phyloP scores from a whole-genome alignment of 2,113 vertebrate species.

The Baryphthengus martii region DNA sequence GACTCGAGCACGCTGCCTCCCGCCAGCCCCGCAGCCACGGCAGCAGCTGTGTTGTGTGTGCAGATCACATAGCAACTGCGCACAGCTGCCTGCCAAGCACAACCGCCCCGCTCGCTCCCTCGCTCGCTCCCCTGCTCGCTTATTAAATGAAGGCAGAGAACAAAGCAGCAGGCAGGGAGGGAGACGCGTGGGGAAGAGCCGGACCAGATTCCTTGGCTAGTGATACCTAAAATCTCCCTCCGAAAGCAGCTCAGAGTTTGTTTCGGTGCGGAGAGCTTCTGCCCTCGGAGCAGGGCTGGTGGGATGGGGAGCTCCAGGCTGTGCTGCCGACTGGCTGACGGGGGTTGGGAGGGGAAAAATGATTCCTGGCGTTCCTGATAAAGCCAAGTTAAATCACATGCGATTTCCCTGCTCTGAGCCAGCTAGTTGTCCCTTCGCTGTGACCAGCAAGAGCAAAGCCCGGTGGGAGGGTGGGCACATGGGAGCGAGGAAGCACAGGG shows the following conservation, averaged over 20 bases:
- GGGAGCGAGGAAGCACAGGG: background rate
- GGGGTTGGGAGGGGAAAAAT: background rate
- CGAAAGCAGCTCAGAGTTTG: background rate
- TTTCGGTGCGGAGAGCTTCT: rapidly evolving
- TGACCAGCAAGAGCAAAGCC: background rate
- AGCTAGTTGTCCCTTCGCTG: background rate
- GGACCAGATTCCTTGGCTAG: background rate
- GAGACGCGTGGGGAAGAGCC: background rate
- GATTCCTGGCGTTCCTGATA: background rate
- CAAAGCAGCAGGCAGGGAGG: background rate
- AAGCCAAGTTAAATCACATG: rapidly evolving
- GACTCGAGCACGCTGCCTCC: background rate
- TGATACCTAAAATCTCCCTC: background rate
- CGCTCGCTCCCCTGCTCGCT: background rate
- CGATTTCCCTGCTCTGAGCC: background rate
- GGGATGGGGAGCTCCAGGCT: background rate
- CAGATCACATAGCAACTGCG: conserved; percentile 23
- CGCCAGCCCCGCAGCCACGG: background rate
- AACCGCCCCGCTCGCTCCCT: background rate
- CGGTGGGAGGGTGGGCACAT: rapidly evolving
- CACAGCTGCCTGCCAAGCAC: background rate
- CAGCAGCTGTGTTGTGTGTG: conserved; percentile 54
- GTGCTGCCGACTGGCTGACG: background rate
- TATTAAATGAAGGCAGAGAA: background rate
- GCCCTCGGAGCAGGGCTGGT: background rate